These are phyloP conservation scores for Montipora foliosa DNA, from an alignment of 64 coral and sea anemone species.

Conservation along the genomic window DNA sequence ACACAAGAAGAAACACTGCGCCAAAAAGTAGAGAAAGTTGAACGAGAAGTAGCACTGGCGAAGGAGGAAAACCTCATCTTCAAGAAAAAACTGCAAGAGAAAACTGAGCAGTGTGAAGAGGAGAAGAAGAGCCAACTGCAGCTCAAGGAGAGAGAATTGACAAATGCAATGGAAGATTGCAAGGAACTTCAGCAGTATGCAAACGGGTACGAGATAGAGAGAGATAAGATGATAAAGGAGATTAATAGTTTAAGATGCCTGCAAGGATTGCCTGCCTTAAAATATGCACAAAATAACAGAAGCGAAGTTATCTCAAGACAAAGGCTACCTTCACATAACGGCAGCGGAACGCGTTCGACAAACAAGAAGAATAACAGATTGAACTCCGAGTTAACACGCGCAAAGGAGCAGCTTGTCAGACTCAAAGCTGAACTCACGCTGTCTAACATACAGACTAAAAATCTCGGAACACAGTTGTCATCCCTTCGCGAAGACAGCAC, in stretches of 20 bases:
- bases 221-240: conserved; percentile 30
- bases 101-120: neutral
- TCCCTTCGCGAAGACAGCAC: conserved; percentile 91
- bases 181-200: conserved; percentile 2
- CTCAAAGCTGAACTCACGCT: conserved; percentile 85
- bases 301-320: neutral
- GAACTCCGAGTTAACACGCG: conserved; percentile 74
- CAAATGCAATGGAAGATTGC: neutral
- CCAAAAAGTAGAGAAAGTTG: neutral
- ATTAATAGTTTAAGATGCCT: conserved; percentile 42
- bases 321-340: neutral
- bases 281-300: neutral
- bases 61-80: neutral
- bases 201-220: conserved; percentile 6
- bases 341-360: neutral
- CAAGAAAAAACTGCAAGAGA: neutral
- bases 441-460: conserved; percentile 86
- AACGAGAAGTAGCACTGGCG: neutral
- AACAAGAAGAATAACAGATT: conserved; percentile 69
- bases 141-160: conserved; percentile 23
- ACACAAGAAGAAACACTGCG: neutral
- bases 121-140: neutral
- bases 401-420: conserved; percentile 84
- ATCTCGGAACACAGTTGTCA: conserved; percentile 80
- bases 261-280: conserved; percentile 14